Evolutionary conservation across 2,797 vertebrate species (phyloP).

Genomic region (Eidolon dupreanum): DNA sequence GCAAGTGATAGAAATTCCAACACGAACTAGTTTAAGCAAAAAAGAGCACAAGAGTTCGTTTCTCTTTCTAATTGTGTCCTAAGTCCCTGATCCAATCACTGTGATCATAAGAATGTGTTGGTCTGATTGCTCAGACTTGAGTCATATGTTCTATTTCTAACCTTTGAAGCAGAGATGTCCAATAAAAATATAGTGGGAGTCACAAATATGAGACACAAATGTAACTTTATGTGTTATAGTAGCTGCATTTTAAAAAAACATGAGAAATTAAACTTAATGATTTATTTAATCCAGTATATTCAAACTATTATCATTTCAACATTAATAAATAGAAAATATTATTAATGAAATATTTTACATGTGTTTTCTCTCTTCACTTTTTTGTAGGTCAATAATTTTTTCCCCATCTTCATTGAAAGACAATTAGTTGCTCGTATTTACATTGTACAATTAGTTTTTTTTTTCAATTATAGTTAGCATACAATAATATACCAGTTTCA

Average conservation of each 20-base stretch:
- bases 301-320: slow-evolving; percentile 21
- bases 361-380: neutral
- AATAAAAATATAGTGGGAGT: neutral
- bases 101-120: neutral
- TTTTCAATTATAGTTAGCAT: no score
- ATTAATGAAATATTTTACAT: neutral
- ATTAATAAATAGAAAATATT: neutral
- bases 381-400: no score
- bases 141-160: neutral
- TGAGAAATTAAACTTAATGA: neutral
- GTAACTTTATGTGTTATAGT: neutral
- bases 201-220: neutral
- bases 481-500: no score
- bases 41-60: neutral
- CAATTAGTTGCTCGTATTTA: no score
- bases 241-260: neutral
- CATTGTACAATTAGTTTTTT: no score
- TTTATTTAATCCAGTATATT: neutral
- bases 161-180: neutral
- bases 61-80: neutral
- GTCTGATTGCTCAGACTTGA: neutral
- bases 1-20: neutral
- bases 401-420: no score
- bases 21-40: neutral
- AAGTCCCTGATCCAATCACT: neutral